phyloP scores from a whole-genome alignment of 2,888 invertebrate species.

The Nipponacmea schrenckii region DNA sequence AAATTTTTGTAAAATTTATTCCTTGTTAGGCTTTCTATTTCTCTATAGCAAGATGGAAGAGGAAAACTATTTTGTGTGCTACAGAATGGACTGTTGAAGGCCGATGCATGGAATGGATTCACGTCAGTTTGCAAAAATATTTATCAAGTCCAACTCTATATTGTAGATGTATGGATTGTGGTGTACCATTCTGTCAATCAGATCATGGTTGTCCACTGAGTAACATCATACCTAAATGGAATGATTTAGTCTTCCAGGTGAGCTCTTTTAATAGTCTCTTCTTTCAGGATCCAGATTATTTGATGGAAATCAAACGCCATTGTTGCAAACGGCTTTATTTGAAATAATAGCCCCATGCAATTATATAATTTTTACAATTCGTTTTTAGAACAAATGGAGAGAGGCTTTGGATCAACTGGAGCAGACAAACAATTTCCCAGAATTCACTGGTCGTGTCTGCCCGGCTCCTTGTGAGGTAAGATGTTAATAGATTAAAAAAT shows the following conservation, averaged over 20 bases:
- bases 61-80: too few relatives aligned
- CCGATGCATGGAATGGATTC: too few relatives aligned
- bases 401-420: slow-evolving; percentile 91
- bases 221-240: slow-evolving; percentile 99
- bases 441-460: slow-evolving; percentile 87
- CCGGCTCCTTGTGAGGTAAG: slow-evolving; percentile 90
- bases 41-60: too few relatives aligned
- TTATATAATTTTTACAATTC: background rate
- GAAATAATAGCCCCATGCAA: too few relatives aligned
- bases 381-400: slow-evolving; percentile 84
- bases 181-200: slow-evolving; percentile 97
- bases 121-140: too few relatives aligned
- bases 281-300: background rate
- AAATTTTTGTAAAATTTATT: background rate
- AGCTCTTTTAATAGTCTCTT: slow-evolving; percentile 11
- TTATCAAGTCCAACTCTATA: background rate
- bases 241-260: slow-evolving; percentile 87
- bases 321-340: too few relatives aligned
- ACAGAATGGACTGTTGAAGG: too few relatives aligned
- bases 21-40: too few relatives aligned
- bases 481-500: background rate
- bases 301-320: background rate
- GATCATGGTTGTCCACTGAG: slow-evolving; percentile 96
- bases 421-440: slow-evolving; percentile 99
- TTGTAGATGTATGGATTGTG: slow-evolving; percentile 93